These are phyloP conservation scores for Plutella xylostella DNA, from an alignment of 2,888 invertebrate species.

Conservation along the genomic window DNA sequence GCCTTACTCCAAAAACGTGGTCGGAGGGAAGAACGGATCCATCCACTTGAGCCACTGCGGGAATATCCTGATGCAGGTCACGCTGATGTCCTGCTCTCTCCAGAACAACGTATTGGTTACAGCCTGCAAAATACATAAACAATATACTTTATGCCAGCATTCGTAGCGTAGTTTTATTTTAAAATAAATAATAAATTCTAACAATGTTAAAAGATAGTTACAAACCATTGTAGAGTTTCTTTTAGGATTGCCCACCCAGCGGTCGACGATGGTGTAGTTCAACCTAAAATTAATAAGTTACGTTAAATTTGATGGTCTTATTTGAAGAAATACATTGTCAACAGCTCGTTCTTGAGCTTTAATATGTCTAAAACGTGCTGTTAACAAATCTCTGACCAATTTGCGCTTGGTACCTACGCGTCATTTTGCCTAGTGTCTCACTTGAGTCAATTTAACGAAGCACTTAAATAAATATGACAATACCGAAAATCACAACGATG, in stretches of 20 bases:
- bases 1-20: conserved; percentile 40
- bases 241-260: conserved; percentile 51
- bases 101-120: conserved; percentile 49
- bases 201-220: background rate
- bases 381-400: too few species aligned
- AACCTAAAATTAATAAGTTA: conserved; percentile 29
- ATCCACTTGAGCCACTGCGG: conserved; percentile 52
- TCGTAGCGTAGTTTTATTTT: background rate
- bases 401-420: too few species aligned
- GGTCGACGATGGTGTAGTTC: conserved; percentile 44
- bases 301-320: background rate
- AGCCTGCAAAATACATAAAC: conserved; percentile 27
- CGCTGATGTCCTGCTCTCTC: conserved; percentile 51
- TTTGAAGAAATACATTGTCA: too few species aligned
- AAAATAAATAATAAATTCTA: background rate
- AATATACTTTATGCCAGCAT: too few species aligned
- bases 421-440: too few species aligned
- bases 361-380: too few species aligned
- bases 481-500: too few species aligned
- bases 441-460: too few species aligned
- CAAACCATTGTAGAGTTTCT: conserved; percentile 47
- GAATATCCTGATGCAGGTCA: conserved; percentile 45
- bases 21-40: conserved; percentile 46
- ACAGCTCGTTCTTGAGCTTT: too few species aligned
- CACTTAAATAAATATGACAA: too few species aligned